Evolutionary conservation across 2,113 vertebrate species (phyloP), one percentile per base, ranked within the genome.

Genomic region (Mesitornis unicolor): DNA sequence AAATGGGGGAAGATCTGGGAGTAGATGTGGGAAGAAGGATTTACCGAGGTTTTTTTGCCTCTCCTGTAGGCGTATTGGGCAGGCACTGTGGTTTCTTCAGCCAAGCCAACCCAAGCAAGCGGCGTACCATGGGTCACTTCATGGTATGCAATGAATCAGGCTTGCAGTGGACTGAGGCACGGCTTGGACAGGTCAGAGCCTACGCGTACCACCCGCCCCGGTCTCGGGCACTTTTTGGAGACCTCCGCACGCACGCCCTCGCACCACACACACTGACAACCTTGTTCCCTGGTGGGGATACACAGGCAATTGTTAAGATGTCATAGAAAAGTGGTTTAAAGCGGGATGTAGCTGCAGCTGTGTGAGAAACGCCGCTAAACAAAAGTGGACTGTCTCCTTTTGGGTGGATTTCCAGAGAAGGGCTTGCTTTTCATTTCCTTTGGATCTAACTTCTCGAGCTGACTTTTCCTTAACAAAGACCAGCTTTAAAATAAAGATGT

Each of bases 91-190:
- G 97, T 97, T 98, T 98, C 42, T 90, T 78, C 22, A 74, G 82
- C 29, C 88, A 94, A 85, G 97, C 97, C 98, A 98, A 98, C 2
- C 76, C 97, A 98, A 98, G 97, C 97, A 96, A 81, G 95, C 36
- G 11, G 63, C 43, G 36, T 45, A 87, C 79, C 94, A 45, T 48
- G 93, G 96, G 95, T 95, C 95, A 85, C 92, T 94, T 71, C 91
- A 89, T 35, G 93, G 96, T 74, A 90, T 94, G 94, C 97, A 89
- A 70, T 96, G 97, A 97, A 97, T 97, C 96, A 96, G 96, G 56
- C 88, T 90, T 45, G 69, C 88, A 77, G 79, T 33, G 57, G 75
- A 80, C 87, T 67, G 59, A 94, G 86, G 91, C 83, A 75, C 6
- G 40, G 91, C 68, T 28, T 63, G 96, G 94, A 54, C 59, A n/a